Conservation (phyloP, 2,113 vertebrate species). For the Sylvietta virens region DNA sequence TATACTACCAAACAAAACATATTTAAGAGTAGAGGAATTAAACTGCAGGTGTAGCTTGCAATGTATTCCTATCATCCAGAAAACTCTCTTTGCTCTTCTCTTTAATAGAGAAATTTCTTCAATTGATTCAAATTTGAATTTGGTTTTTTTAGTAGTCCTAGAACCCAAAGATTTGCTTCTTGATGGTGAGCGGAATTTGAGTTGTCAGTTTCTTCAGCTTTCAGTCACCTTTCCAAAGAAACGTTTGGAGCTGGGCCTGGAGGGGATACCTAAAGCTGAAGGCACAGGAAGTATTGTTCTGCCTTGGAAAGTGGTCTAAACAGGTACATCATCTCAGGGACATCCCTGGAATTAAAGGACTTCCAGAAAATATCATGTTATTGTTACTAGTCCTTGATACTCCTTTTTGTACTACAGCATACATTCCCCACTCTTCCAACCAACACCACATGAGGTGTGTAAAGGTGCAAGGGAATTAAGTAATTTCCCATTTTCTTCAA, state of each 20-base stretch:
- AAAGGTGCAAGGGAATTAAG: not conserved
- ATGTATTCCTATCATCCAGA: not conserved
- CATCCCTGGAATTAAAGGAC: not conserved
- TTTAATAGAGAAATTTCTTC: not conserved
- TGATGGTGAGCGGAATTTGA: not conserved
- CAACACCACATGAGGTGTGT: not conserved
- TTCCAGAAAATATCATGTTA: not conserved
- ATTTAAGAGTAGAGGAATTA: not conserved
- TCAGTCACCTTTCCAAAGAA: not conserved
- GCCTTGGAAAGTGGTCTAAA: not conserved
- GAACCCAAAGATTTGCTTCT: not conserved
- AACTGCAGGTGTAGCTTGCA: not conserved
- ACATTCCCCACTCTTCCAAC: not conserved
- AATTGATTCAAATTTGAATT: not conserved
- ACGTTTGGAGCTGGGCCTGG: fast-evolving
- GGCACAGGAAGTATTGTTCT: not conserved
- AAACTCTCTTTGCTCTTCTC: not conserved
- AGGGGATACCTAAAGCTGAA: not conserved
- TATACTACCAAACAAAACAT: not conserved
- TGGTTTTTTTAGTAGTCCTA: not conserved
- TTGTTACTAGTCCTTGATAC: not conserved
- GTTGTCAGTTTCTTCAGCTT: not conserved
- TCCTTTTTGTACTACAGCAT: not conserved
- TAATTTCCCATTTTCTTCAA: not conserved
- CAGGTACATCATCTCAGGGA: not conserved